These are phyloP conservation scores for Drosophila austrosaltans DNA, from an alignment of 2,888 invertebrate species.

Conservation along the genomic window DNA sequence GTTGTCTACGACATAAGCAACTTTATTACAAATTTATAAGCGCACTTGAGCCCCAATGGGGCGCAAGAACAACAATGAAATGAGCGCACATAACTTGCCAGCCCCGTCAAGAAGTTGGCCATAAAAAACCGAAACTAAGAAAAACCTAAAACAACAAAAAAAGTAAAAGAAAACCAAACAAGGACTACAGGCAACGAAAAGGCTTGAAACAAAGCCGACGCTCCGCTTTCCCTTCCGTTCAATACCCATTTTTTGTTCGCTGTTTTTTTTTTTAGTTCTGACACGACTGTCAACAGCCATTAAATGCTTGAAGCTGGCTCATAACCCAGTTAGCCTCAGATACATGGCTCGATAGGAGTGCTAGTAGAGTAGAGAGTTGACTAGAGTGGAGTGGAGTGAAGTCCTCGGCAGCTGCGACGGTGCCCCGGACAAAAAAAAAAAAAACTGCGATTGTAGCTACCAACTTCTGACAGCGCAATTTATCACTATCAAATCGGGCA, in stretches of 20 bases:
- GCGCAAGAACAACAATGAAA: slow-evolving; percentile 55
- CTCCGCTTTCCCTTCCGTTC: not conserved
- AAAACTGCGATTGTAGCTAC: slow-evolving; percentile 70
- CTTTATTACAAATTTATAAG: slow-evolving; percentile 76
- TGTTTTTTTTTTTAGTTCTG: slow-evolving; percentile 48
- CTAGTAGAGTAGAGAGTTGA: slow-evolving; percentile 6
- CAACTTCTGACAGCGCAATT: slow-evolving; percentile 82
- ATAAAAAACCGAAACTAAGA: slow-evolving; percentile 53
- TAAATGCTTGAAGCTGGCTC: slow-evolving; percentile 69
- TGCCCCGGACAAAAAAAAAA: slow-evolving; percentile 8
- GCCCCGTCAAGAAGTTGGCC: slow-evolving; percentile 60
- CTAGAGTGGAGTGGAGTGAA: slow-evolving; percentile 23
- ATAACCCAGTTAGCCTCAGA: slow-evolving; percentile 70
- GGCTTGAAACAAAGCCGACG: slow-evolving; percentile 47
- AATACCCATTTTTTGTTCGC: not conserved
- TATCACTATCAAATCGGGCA: slow-evolving; percentile 74
- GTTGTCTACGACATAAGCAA: slow-evolving; percentile 41
- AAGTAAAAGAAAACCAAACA: slow-evolving; percentile 5
- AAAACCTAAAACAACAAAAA: too few relatives aligned
- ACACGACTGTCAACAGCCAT: slow-evolving; percentile 81
- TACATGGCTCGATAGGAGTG: slow-evolving; percentile 10
- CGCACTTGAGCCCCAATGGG: slow-evolving; percentile 57
- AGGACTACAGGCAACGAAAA: slow-evolving; percentile 5
- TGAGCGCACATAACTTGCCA: slow-evolving; percentile 68
- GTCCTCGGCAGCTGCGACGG: slow-evolving; percentile 57